Percentiles rank a stretch among this genome's conserved stretches.
phyloP scores from a whole-genome alignment of 2,113 vertebrate genomes.

The Fregetta grallaria region DNA sequence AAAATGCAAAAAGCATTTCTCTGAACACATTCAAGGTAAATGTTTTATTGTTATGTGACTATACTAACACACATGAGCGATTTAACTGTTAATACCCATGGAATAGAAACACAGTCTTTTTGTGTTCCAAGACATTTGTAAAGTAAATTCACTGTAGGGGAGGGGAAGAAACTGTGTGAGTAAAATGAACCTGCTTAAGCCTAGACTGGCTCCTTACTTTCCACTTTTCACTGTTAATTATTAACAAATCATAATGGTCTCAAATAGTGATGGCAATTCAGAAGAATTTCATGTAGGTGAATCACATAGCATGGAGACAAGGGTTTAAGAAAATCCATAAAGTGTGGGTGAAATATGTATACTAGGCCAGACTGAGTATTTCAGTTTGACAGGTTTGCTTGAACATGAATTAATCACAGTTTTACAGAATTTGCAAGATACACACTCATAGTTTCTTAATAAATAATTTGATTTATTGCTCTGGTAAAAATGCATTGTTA shows the following conservation, averaged over 20 bases:
- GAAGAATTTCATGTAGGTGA: not conserved
- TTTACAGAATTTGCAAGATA: not conserved
- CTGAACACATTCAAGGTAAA: not conserved
- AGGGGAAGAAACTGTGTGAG: not conserved
- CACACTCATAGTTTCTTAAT: constrained; percentile 28
- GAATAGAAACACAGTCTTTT: not conserved
- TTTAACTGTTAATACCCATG: not conserved
- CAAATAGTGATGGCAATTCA: not conserved
- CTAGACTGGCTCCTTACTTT: not conserved
- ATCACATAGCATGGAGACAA: not conserved
- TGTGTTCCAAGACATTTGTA: not conserved
- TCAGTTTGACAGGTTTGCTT: not conserved
- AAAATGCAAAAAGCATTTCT: not conserved
- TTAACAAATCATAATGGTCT: not conserved
- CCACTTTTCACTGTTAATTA: not conserved
- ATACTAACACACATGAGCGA: rapidly evolving
- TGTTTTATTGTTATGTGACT: not conserved
- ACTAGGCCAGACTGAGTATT: constrained; percentile 4
- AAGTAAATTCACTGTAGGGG: not conserved
- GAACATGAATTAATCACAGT: not conserved
- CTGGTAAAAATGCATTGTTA: constrained; percentile 53
- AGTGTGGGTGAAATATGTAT: not conserved
- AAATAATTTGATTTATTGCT: constrained; percentile 43
- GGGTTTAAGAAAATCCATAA: not conserved
- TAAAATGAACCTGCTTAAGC: not conserved